Base-by-base conservation (phyloP, 2,797 vertebrate genomes). In the Chelidonichthys spinosus region DNA sequence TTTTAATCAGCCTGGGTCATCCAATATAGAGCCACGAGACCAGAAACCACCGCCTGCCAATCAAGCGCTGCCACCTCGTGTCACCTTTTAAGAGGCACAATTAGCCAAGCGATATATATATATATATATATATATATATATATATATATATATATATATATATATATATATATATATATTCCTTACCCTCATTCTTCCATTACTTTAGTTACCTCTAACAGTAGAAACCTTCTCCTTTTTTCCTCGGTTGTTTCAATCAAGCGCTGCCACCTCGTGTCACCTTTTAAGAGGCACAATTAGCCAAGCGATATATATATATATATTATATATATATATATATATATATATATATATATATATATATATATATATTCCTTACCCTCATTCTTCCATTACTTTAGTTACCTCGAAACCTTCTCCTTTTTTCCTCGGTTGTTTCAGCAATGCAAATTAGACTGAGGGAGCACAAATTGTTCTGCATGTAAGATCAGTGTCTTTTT, bases 1-100 rank as follows among this genome's bases (percentile, higher is more conserved):
- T 93, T 92, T 94, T 94, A 95, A 95, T 93, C 86, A 92, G 82
- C 72, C 81, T 76, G 47, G 92, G 90, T 94, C 92, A 93, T 91
- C 78, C 84, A 92, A 94, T 87, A 90, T 73, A 92, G 86, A 91
- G 87, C 88, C 82, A 63, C 63, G 54, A 93, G 86, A 88, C 86
- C 74, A 53, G 93, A 89, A 75, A 84, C 52, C 83, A 88, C 8
- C 66, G 73, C 82, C 80, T 90, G 92, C 93, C 94, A 94, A 90
- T 94, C 93, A 95, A 72, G 39, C 7, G 7, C 70, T 66, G 73
- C 68, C 79, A 76, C 69, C 74, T 74, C 69, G 37, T 69, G 43
- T 67, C 64, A 63, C 52, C 70, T 84, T 76, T 72, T 55, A 13
- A 44, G 42, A 81, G 47, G 68, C 60, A 54, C 59, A 74, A 63